A percentile compares a stretch with the other conserved stretches of the same genome.
Evolutionary conservation across 2,113 vertebrate genomes (phyloP).

Genomic region (Suncus etruscus): DNA sequence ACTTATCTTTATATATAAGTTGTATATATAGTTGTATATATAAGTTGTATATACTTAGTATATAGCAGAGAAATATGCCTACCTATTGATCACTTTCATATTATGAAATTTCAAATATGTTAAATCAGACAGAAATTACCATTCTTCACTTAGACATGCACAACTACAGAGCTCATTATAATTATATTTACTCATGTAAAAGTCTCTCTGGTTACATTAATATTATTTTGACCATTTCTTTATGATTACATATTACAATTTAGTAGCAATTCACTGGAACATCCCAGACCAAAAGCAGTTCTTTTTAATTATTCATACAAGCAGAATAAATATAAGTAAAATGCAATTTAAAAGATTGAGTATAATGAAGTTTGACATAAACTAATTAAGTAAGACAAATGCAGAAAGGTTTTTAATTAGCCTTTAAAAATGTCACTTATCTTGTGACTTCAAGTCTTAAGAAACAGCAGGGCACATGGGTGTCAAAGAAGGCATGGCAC

Average conservation of each 20-base stretch:
- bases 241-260: not conserved
- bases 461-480: conserved; percentile 25
- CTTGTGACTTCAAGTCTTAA: conserved; percentile 66
- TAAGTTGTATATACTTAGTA: not conserved
- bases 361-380: conserved; percentile 74
- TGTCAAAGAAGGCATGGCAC: conserved; percentile 21
- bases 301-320: conserved; percentile 66
- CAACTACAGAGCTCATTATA: conserved; percentile 58
- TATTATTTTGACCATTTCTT: conserved; percentile 69
- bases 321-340: conserved; percentile 67
- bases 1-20: not conserved
- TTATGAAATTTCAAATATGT: conserved; percentile 57
- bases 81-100: not conserved
- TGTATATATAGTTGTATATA: not conserved
- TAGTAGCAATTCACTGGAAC: conserved; percentile 51
- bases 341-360: conserved; percentile 64
- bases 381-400: conserved; percentile 75
- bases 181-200: conserved; percentile 60
- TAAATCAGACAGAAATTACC: conserved; percentile 60
- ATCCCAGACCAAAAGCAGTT: conserved; percentile 58
- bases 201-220: conserved; percentile 54
- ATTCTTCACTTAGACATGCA: conserved; percentile 32
- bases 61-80: not conserved
- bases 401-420: conserved; percentile 80
- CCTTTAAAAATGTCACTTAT: conserved; percentile 75